phyloP scores from a whole-genome alignment of 1,140 invertebrate genomes.

The Drosophila paulistorum region DNA sequence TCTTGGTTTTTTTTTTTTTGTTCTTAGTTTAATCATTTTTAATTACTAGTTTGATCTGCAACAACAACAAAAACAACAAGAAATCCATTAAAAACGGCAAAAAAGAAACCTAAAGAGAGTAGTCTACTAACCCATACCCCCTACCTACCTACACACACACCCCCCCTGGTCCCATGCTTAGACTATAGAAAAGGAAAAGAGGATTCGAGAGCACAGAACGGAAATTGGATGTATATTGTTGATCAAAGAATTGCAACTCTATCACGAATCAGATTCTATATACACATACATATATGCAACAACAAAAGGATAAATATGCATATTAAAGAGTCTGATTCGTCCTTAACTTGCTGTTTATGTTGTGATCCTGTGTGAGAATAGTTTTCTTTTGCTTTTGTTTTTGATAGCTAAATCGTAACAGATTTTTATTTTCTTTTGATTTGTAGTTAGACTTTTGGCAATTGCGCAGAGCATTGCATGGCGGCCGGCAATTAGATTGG shows the following conservation, averaged over 20 bases:
- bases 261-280: no score
- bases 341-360: no score
- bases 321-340: no score
- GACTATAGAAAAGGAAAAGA: not conserved
- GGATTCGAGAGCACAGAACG: not conserved
- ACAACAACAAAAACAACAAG: not conserved
- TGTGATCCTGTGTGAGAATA: no score
- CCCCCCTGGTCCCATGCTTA: not conserved
- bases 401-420: not conserved
- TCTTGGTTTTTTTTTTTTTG: constrained; percentile 36
- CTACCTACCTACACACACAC: no score
- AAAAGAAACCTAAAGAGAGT: not conserved
- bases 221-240: not conserved
- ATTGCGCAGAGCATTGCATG: not conserved
- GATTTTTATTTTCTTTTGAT: not conserved
- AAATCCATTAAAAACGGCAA: not conserved
- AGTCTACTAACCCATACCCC: constrained; percentile 4
- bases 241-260: no score
- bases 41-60: constrained; percentile 20
- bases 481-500: not conserved
- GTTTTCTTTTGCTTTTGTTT: not conserved
- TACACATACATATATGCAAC: no score
- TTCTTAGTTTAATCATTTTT: constrained; percentile 36
- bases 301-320: no score
- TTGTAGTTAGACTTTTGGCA: constrained; percentile 11